These are phyloP conservation scores for Anaspis maculata DNA, from an alignment of 2,888 invertebrate genomes.

Conservation along the genomic window DNA sequence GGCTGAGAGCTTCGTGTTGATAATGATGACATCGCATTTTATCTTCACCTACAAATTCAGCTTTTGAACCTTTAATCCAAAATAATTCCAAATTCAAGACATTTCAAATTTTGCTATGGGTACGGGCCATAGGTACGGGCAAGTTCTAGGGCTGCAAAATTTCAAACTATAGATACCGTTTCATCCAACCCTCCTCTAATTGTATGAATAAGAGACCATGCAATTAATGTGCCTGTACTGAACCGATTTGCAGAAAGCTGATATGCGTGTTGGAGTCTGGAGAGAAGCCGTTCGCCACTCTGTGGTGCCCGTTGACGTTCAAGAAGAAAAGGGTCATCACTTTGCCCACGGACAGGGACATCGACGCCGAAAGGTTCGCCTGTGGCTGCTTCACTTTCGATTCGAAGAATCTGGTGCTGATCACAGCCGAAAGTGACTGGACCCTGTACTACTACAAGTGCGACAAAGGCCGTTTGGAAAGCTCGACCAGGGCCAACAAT, in stretches of 20 bases:
- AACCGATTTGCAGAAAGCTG: slow-evolving; percentile 55
- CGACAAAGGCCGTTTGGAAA: slow-evolving; percentile 75
- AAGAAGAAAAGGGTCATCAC: slow-evolving; percentile 62
- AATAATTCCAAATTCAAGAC: no score
- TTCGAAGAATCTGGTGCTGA: slow-evolving; percentile 68
- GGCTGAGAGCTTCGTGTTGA: no score
- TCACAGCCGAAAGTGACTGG: slow-evolving; percentile 80
- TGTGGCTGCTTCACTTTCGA: slow-evolving; percentile 74
- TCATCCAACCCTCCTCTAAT: no score
- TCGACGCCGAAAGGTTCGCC: slow-evolving; percentile 53
- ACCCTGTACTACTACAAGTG: slow-evolving; percentile 71
- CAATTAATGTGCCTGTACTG: no score
- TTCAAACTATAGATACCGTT: no score
- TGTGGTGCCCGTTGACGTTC: slow-evolving; percentile 64
- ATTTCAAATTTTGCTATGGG: no score
- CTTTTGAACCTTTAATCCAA: no score
- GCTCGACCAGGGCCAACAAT: slow-evolving; percentile 63
- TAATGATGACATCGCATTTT: no score
- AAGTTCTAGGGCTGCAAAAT: no score
- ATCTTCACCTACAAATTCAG: no score
- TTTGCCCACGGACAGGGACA: slow-evolving; percentile 35
- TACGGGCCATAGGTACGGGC: no score
- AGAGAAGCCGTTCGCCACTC: slow-evolving; percentile 56
- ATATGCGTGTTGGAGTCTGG: slow-evolving; percentile 57
- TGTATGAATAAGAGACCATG: no score